Percentiles rank a stretch among this genome's conserved stretches.
phyloP scores from a whole-genome alignment of 2,888 invertebrate genomes.

The Pseudanteris insignis region DNA sequence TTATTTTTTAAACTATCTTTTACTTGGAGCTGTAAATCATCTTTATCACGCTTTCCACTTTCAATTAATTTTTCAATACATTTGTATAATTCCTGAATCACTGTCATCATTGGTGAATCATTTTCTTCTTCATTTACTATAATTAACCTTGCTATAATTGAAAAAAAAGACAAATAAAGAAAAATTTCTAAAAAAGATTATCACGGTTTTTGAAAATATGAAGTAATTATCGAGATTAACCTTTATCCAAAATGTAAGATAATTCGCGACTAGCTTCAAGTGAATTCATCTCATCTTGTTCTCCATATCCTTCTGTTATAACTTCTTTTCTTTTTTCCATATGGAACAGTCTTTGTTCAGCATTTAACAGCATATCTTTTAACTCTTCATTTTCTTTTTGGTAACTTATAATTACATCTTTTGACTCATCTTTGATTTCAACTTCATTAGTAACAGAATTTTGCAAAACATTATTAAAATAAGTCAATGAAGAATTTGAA shows the following conservation, averaged over 20 bases:
- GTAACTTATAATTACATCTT: slow-evolving; percentile 66
- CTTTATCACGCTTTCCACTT: slow-evolving; percentile 73
- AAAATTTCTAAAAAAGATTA: too few species aligned
- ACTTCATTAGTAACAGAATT: slow-evolving; percentile 49
- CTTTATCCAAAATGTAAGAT: slow-evolving; percentile 62
- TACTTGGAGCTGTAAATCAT: slow-evolving; percentile 81
- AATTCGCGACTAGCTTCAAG: slow-evolving; percentile 57
- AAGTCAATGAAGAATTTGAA: slow-evolving; percentile 70
- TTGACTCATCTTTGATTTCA: slow-evolving; percentile 64
- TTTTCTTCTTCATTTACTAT: slow-evolving; percentile 66
- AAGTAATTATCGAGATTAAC: too few species aligned
- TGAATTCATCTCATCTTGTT: slow-evolving; percentile 55
- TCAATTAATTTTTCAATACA: slow-evolving; percentile 73
- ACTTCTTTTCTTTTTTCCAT: slow-evolving; percentile 68
- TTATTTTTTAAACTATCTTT: slow-evolving; percentile 37
- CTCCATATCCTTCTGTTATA: slow-evolving; percentile 70
- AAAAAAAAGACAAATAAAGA: too few species aligned
- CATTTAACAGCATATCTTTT: slow-evolving; percentile 72
- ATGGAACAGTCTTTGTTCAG: slow-evolving; percentile 66
- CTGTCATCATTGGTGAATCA: slow-evolving; percentile 67
- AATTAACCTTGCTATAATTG: slow-evolving; percentile 66
- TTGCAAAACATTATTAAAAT: slow-evolving; percentile 36
- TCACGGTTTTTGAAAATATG: too few species aligned
- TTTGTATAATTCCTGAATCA: slow-evolving; percentile 73
- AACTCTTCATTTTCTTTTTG: slow-evolving; percentile 67